Evolutionary conservation across 2,888 invertebrate species (phyloP).

Genomic region (Heliconius charithonia): DNA sequence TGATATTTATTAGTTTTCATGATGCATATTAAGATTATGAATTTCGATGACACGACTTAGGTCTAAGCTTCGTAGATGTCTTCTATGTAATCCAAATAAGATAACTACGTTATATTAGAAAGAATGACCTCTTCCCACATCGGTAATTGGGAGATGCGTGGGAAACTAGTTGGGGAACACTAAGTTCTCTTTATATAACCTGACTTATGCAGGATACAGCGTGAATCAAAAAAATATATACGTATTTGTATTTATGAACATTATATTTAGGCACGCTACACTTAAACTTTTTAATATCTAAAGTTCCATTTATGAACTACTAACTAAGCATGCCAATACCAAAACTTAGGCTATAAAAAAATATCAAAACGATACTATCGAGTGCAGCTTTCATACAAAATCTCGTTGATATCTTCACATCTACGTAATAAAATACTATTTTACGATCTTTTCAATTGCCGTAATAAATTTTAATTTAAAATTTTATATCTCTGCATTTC

Average conservation of each 20-base stretch:
- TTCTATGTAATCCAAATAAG: too few species aligned
- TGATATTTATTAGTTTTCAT: too few species aligned
- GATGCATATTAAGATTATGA: too few species aligned
- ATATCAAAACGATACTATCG: not conserved
- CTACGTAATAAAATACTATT: slow-evolving; percentile 39
- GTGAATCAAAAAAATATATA: not conserved
- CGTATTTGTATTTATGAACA: not conserved
- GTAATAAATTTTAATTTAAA: slow-evolving; percentile 45
- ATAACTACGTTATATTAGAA: too few species aligned
- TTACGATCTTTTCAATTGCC: slow-evolving; percentile 38
- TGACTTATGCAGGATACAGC: too few species aligned
- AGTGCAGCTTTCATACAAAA: slow-evolving; percentile 10
- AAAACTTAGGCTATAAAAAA: slow-evolving; percentile 9
- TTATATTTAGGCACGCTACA: not conserved
- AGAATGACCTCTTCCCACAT: too few species aligned
- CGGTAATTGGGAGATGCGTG: too few species aligned
- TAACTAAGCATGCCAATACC: slow-evolving; percentile 2
- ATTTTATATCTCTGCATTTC: slow-evolving; percentile 41
- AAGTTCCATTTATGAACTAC: not conserved
- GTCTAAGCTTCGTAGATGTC: too few species aligned
- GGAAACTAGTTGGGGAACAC: too few species aligned
- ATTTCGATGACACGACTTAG: too few species aligned
- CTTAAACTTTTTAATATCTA: slow-evolving; percentile 5
- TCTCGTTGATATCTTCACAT: slow-evolving; percentile 33
- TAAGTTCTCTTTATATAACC: too few species aligned